Percentiles rank a stretch among this genome's conserved stretches.
These are phyloP conservation scores for Ctenoplectra terminalis DNA, from an alignment of 1,140 invertebrate genomes.

Conservation along the genomic window DNA sequence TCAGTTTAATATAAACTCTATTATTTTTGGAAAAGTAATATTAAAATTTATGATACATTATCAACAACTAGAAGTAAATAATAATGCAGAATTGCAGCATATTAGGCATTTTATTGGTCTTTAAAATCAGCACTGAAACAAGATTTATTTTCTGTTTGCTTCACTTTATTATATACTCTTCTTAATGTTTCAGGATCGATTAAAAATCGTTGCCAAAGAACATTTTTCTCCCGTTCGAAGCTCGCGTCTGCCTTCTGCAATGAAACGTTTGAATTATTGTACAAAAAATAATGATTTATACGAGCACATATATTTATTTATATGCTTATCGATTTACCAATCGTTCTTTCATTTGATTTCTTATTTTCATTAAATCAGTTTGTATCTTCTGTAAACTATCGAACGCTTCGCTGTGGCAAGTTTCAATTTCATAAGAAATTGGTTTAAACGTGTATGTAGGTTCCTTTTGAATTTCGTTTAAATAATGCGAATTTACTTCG, in stretches of 20 bases:
- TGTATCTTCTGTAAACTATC: slow-evolving; percentile 43
- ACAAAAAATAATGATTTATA: neutral
- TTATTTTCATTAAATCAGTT: slow-evolving; percentile 42
- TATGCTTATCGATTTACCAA: slow-evolving; percentile 38
- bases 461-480: slow-evolving; percentile 32
- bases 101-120: too few species aligned
- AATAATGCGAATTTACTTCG: slow-evolving; percentile 41
- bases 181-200: slow-evolving; percentile 72
- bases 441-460: slow-evolving; percentile 40
- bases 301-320: neutral
- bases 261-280: slow-evolving; percentile 31
- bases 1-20: too few species aligned
- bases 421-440: slow-evolving; percentile 48
- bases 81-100: too few species aligned
- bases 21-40: too few species aligned
- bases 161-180: slow-evolving; percentile 67
- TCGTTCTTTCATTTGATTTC: slow-evolving; percentile 58
- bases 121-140: slow-evolving; percentile 22
- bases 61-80: too few species aligned
- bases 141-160: slow-evolving; percentile 36
- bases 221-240: slow-evolving; percentile 72
- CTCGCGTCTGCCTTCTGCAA: slow-evolving; percentile 71
- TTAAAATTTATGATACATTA: too few species aligned
- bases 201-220: slow-evolving; percentile 73
- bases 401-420: slow-evolving; percentile 22